These are phyloP conservation scores for Aphelenchoides besseyi DNA, from an alignment of 1,140 invertebrate genomes.

Conservation along the genomic window DNA sequence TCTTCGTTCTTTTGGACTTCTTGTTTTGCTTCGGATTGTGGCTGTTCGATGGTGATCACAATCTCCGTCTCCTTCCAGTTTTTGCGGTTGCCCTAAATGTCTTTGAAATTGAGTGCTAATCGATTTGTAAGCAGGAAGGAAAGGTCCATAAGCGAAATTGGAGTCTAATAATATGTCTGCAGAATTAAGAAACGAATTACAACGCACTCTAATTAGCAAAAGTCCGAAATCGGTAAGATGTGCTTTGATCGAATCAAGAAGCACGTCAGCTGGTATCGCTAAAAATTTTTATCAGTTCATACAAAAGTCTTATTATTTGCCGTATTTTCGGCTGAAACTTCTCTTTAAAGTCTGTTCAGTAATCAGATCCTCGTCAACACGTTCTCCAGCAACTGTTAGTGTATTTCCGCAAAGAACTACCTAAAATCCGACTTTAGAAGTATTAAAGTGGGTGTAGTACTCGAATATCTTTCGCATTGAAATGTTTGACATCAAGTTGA, in stretches of 20 bases:
- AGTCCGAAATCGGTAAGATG: slow-evolving; percentile 21
- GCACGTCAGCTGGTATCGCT: slow-evolving; percentile 18
- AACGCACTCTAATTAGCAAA: slow-evolving; percentile 11
- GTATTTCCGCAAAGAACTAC: slow-evolving; percentile 18
- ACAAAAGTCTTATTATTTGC: no score
- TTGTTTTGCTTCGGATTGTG: background rate
- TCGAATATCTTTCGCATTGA: slow-evolving; percentile 29
- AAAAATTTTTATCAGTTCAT: no score
- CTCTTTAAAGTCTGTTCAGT: slow-evolving; percentile 29
- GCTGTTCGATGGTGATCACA: slow-evolving; percentile 10
- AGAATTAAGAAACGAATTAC: background rate
- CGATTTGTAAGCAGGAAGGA: background rate
- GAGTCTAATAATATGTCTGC: no score
- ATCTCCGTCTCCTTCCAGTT: slow-evolving; percentile 24
- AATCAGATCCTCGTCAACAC: slow-evolving; percentile 17
- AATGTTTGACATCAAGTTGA: slow-evolving; percentile 26
- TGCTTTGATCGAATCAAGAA: slow-evolving; percentile 19
- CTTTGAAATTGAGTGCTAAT: background rate
- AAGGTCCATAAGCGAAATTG: background rate
- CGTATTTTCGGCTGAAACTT: slow-evolving; percentile 27
- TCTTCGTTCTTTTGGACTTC: background rate
- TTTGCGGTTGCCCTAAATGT: slow-evolving; percentile 19
- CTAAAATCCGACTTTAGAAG: slow-evolving; percentile 8
- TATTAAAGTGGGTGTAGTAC: background rate
- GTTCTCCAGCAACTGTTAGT: slow-evolving; percentile 20